Percentiles rank a stretch among this genome's conserved stretches.
Evolutionary conservation across 2,797 vertebrate genomes (phyloP).

Genomic region (Parambassis ranga): DNA sequence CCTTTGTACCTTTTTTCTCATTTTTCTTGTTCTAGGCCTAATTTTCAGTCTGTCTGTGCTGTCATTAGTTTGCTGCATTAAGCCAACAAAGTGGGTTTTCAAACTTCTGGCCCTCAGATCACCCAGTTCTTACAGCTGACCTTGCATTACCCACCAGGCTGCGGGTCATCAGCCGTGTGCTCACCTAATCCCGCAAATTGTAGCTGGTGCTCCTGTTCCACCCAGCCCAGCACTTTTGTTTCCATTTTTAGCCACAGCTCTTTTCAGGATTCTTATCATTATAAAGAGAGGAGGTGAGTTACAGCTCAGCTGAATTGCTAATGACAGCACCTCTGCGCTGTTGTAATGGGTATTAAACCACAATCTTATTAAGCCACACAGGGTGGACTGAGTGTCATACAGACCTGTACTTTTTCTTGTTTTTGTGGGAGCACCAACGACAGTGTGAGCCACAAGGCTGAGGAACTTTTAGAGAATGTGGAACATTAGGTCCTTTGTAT

Average conservation of each 20-base stretch:
- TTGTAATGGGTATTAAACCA: constrained; percentile 48
- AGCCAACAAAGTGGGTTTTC: constrained; percentile 16
- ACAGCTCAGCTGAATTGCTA: constrained; percentile 8
- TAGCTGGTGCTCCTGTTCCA: constrained; percentile 28
- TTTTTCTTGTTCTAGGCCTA: background rate
- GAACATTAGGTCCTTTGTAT: too few relatives aligned
- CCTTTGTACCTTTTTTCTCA: background rate
- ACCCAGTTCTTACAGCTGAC: constrained; percentile 24
- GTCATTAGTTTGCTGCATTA: background rate
- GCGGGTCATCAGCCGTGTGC: constrained; percentile 6
- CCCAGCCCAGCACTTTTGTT: constrained; percentile 50
- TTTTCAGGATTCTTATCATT: constrained; percentile 45
- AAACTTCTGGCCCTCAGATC: background rate
- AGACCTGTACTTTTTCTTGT: constrained; percentile 1
- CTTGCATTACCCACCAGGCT: constrained; percentile 47
- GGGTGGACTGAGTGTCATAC: constrained; percentile 1
- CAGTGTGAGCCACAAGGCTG: too few relatives aligned
- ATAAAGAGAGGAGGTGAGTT: constrained; percentile 35
- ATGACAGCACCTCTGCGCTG: constrained; percentile 27
- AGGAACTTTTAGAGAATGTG: too few relatives aligned
- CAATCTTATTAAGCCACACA: constrained; percentile 33
- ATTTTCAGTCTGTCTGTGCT: background rate
- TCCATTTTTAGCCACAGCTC: constrained; percentile 34
- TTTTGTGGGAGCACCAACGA: background rate
- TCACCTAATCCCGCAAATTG: constrained; percentile 57